These are phyloP conservation scores for Xylocopa sonorina DNA, from an alignment of 1,140 invertebrate species.

Conservation along the genomic window DNA sequence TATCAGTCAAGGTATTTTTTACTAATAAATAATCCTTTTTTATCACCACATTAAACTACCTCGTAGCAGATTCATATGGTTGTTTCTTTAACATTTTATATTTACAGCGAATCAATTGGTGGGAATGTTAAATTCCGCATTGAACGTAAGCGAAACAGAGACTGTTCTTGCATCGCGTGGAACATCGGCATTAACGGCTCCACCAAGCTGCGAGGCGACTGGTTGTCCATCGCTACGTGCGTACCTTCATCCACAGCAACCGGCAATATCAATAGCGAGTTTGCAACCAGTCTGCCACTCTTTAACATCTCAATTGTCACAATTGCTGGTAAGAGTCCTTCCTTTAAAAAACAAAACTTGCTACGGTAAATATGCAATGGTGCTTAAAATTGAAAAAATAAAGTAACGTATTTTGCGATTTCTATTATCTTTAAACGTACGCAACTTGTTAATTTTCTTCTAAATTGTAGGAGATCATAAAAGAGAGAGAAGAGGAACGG, in stretches of 20 bases:
- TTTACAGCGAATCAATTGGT: constrained; percentile 82
- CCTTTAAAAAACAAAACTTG: not conserved
- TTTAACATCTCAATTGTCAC: constrained; percentile 81
- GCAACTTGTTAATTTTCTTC: constrained; percentile 30
- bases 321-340: constrained; percentile 80
- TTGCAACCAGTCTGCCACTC: constrained; percentile 81
- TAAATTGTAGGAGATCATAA: constrained; percentile 85
- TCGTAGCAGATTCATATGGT: not conserved
- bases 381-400: not conserved
- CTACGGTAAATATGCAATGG: not conserved
- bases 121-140: constrained; percentile 81
- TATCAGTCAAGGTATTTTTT: constrained; percentile 85
- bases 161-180: constrained; percentile 76
- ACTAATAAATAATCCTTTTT: not conserved
- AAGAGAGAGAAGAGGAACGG: constrained; percentile 89
- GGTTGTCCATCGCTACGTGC: constrained; percentile 70
- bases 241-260: constrained; percentile 73
- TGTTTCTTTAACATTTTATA: too few relatives aligned
- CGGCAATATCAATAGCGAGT: constrained; percentile 75
- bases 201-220: constrained; percentile 69
- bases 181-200: constrained; percentile 48
- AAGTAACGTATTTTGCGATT: not conserved
- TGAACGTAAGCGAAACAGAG: constrained; percentile 83
- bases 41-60: not conserved
- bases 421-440: not conserved